phyloP scores from a whole-genome alignment of 2,797 vertebrate genomes.

The Esox lucius region DNA sequence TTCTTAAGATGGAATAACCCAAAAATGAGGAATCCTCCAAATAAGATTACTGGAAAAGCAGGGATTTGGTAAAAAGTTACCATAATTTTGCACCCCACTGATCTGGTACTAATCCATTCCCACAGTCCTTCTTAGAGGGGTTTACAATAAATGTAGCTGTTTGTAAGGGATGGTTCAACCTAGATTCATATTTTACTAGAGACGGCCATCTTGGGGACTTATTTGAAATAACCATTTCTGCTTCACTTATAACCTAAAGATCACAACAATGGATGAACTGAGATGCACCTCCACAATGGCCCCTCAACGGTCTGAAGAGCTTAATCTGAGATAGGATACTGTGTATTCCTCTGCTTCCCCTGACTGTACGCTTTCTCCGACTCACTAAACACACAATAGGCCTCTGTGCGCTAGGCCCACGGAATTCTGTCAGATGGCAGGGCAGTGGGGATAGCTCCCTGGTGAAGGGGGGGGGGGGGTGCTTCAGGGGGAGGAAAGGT shows the following conservation, averaged over 20 bases:
- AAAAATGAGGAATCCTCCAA: too few relatives aligned
- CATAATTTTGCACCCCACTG: too few relatives aligned
- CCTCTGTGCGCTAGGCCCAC: constrained; percentile 78
- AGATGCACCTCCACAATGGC: not conserved
- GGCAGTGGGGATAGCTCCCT: constrained; percentile 76
- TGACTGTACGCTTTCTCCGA: constrained; percentile 69
- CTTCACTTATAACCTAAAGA: not conserved
- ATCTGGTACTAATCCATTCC: not conserved
- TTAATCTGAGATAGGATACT: constrained; percentile 8
- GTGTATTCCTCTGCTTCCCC: constrained; percentile 52
- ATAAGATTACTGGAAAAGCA: too few relatives aligned
- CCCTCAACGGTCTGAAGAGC: not conserved
- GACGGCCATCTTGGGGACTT: not conserved
- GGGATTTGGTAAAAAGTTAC: not conserved
- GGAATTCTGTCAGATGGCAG: constrained; percentile 83
- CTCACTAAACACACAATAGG: constrained; percentile 74
- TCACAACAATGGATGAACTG: not conserved
- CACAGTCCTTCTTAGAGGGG: not conserved
- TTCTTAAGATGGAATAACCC: too few relatives aligned
- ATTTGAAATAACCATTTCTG: not conserved
- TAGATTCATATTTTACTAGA: not conserved
- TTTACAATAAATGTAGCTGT: not conserved
- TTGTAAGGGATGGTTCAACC: too few relatives aligned
- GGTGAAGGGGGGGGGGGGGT: constrained; percentile 75
- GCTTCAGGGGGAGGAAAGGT: constrained; percentile 66